Evolutionary conservation across 2,113 vertebrate genomes (phyloP).

Genomic region (Aepyceros melampus): DNA sequence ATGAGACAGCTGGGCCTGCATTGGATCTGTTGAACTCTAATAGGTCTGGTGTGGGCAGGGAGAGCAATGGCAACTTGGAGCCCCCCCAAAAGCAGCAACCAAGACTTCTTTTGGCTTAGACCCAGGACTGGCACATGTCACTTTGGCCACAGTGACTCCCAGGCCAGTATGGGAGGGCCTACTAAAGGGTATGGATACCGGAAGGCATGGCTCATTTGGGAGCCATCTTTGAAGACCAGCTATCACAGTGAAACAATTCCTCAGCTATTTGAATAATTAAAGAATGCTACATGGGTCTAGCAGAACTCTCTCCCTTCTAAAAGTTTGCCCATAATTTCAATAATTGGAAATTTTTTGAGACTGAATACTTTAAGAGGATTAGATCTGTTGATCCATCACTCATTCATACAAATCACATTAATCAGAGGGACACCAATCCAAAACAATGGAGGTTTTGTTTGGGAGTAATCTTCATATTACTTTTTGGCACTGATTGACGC

Average conservation of each 20-base stretch:
- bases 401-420: neutral
- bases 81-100: neutral
- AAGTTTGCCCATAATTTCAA: neutral
- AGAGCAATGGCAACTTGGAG: neutral
- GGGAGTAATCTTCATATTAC: neutral
- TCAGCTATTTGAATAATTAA: neutral
- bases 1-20: neutral
- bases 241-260: neutral
- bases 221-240: neutral
- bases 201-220: neutral
- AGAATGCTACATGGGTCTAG: neutral
- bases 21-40: neutral
- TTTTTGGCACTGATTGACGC: neutral
- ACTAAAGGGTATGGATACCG: neutral
- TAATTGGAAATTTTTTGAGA: neutral
- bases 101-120: neutral
- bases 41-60: neutral
- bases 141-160: neutral
- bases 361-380: neutral
- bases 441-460: neutral
- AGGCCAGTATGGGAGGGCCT: neutral
- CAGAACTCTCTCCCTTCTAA: neutral
- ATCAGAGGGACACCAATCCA: neutral
- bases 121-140: neutral
- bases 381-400: neutral